Evolutionary conservation across 1,140 invertebrate genomes (phyloP), one percentile per base, ranked within the genome.

Genomic region (Aphis gossypii): DNA sequence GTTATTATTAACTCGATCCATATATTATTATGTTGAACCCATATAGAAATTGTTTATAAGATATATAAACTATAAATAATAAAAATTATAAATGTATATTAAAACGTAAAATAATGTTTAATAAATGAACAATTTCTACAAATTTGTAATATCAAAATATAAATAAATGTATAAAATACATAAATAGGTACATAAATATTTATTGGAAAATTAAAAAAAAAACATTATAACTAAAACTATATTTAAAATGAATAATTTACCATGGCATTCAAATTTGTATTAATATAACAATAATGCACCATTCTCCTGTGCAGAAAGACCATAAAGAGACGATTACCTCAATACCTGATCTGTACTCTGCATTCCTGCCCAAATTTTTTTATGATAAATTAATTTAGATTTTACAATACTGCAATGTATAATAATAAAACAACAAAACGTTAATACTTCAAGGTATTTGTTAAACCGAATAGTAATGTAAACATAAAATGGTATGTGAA

Each of bases 401-500:
- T 84, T 38, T 84, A 84, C 38, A 84, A 84, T 41, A 44, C 38
- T 84, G 44, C 21, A 44, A 44, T 44, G 83, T 84, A 41, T 84
- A 41, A 41, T n/a, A 76, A 76, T 41, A 83, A 83, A 41, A 83
- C 38, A 83, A 21, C 3, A 83, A 83, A 41, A 83, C 41, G 30
- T 46, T 83, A 23, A 83, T 41, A 83, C 21, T 0, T 83, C 6
- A 41, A 83, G 41, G 21, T 83, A 41, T 76, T 76, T 76, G 30
- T n/a, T 76, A 76, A 68, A 30, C n/a, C 60, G n/a, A 76, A 76
- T 76, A 87, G 25, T 87, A 87, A 54, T 38, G 11, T 54, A 11
- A 89, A 54, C 35, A 76, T 90, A 30, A 91, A 60, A 56, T 60
- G 20, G 35, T 90, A 90, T 91, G 56, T 30, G 56, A 41, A 91